Evolutionary conservation across 2,888 invertebrate species (phyloP), one percentile per base, ranked within the genome.

Genomic region (Drosophila sordidapex): DNA sequence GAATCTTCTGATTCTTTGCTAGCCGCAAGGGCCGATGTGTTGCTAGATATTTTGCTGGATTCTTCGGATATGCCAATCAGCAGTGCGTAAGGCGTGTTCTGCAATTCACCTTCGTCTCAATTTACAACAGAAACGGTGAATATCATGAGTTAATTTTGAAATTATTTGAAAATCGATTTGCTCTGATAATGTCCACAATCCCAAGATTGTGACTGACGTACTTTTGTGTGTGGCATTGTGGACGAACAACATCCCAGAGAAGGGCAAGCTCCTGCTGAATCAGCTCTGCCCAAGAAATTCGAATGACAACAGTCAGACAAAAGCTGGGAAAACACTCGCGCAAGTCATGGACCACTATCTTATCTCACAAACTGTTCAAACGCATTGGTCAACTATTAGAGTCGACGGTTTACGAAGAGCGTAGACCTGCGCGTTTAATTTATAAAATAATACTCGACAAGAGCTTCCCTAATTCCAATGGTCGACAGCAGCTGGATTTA

Each of bases 21-120:
- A 10, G 4, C 13, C 29, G 21, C 7, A 25, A 35, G 33, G 15
- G 3, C 21, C 10, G n/a, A 43, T 11, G 52, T 31, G n/a, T 4
- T 66, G 25, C 36, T 46, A 1, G 52, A 66, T n/a, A 52, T 67
- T 25, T 35, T 66, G 3, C 40, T 66, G 4, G 35, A 66, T 13
- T 66, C 43, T 10, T 15, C 43, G 29, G 66, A 66, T 40, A 15
- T 27, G n/a, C 33, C 1, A 52, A 35, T 11, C 29, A 52, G 4
- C 15, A 21, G 2, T n/a, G 18, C 15, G 13, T 36, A 43, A 43
- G 29, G n/a, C 33, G 29, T 13, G 21, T 66, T 25, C 8, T 52
- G 2, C 27, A 10, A 6, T 66, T 43, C 18, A 33, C 25, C 0
- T 43, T 29, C n/a, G 65, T 25, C 6, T 66, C 43, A 35, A 11